Percentiles rank a stretch among this genome's conserved stretches.
phyloP scores from a whole-genome alignment of 2,888 invertebrate genomes.

The Diachrysia chrysitis region DNA sequence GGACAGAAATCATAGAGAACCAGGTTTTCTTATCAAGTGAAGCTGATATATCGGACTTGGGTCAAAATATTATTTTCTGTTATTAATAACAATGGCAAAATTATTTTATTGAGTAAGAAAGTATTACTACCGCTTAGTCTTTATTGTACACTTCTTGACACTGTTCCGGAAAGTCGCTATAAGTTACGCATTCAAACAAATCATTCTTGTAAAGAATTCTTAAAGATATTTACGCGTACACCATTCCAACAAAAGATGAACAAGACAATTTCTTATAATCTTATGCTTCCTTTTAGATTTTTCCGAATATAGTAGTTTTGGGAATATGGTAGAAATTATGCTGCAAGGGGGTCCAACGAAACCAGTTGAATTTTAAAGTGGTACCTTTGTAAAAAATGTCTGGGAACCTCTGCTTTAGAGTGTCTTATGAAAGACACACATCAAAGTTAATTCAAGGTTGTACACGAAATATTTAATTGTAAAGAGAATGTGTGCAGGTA shows the following conservation, averaged over 20 bases:
- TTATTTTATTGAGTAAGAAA: slow-evolving; percentile 87
- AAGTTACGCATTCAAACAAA: slow-evolving; percentile 90
- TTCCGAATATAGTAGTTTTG: slow-evolving; percentile 67
- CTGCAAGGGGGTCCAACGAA: slow-evolving; percentile 90
- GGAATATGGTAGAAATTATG: slow-evolving; percentile 25
- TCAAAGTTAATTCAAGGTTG: slow-evolving; percentile 87
- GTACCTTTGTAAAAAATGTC: slow-evolving; percentile 93
- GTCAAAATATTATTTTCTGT: slow-evolving; percentile 92
- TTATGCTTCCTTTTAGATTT: slow-evolving; percentile 69
- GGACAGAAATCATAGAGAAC: slow-evolving; percentile 85
- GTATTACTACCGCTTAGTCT: slow-evolving; percentile 91
- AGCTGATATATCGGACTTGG: slow-evolving; percentile 88
- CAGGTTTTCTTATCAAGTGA: slow-evolving; percentile 85
- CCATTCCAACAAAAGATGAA: background rate
- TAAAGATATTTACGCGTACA: slow-evolving; percentile 92
- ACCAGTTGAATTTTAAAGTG: slow-evolving; percentile 93
- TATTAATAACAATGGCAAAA: slow-evolving; percentile 91
- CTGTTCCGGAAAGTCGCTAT: slow-evolving; percentile 88
- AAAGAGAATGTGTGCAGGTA: slow-evolving; percentile 78
- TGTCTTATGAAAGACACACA: slow-evolving; percentile 92
- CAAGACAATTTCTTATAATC: background rate
- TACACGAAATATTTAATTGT: slow-evolving; percentile 83
- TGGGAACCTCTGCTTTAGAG: slow-evolving; percentile 92
- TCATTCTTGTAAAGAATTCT: slow-evolving; percentile 90
- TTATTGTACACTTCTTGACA: slow-evolving; percentile 87